These are phyloP conservation scores for Drosophila lini DNA, from an alignment of 1,140 invertebrate genomes.

Conservation along the genomic window DNA sequence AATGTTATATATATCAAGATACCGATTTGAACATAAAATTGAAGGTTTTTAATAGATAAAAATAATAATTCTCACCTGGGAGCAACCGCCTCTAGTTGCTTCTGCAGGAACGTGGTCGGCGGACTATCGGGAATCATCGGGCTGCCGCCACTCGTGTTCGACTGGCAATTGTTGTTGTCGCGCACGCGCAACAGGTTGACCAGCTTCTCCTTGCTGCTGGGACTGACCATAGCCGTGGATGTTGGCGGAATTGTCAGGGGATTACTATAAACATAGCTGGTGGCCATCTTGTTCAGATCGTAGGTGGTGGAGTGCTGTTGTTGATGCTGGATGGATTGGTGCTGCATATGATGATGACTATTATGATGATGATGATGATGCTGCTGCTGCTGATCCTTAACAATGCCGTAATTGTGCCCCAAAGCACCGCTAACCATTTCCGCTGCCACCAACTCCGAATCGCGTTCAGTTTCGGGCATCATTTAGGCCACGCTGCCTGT, in stretches of 20 bases:
- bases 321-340: constrained; percentile 20
- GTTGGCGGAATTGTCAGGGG: constrained; percentile 73
- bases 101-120: constrained; percentile 75
- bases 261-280: constrained; percentile 76
- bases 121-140: constrained; percentile 51
- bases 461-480: constrained; percentile 84
- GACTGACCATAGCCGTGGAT: constrained; percentile 57
- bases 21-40: background rate
- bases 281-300: constrained; percentile 68
- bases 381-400: constrained; percentile 66
- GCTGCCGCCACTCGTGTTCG: constrained; percentile 29
- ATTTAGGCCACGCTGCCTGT: constrained; percentile 75
- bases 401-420: constrained; percentile 69
- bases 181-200: constrained; percentile 63
- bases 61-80: constrained; percentile 3
- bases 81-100: constrained; percentile 66
- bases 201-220: constrained; percentile 75
- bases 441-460: constrained; percentile 67
- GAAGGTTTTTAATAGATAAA: no score
- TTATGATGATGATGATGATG: constrained; percentile 34
- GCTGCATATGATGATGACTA: constrained; percentile 31
- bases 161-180: constrained; percentile 49
- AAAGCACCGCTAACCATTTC: constrained; percentile 81
- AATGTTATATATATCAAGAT: background rate
- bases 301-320: constrained; percentile 17